A percentile compares a stretch with the other conserved stretches of the same genome.
Evolutionary conservation across 1,140 invertebrate species (phyloP).

Genomic region (Zaprionus gabonicus): DNA sequence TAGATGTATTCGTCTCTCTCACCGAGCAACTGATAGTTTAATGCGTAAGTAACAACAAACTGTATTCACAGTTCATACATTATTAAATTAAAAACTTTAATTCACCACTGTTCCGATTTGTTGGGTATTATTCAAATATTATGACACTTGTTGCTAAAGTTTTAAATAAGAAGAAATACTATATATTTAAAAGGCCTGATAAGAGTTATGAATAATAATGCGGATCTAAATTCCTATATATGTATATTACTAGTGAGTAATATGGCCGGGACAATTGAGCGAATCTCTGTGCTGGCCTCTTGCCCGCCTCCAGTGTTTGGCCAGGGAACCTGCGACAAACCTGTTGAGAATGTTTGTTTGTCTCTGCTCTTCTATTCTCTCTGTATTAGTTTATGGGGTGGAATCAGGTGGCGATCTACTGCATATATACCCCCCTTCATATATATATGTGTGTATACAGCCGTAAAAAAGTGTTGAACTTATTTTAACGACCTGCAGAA

Average conservation of each 20-base stretch:
- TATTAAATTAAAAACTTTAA: background rate
- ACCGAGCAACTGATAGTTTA: constrained; percentile 15
- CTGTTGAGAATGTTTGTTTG: constrained; percentile 44
- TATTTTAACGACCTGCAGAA: constrained; percentile 31
- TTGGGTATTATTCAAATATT: constrained; percentile 10
- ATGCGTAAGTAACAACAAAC: constrained; percentile 36
- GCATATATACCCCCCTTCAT: background rate
- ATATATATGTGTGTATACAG: background rate
- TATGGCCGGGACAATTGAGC: constrained; percentile 30
- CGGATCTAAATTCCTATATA: constrained; percentile 30
- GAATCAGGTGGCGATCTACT: constrained; percentile 28
- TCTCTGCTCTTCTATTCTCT: constrained; percentile 20
- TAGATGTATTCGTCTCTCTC: constrained; percentile 30
- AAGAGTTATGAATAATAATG: constrained; percentile 53
- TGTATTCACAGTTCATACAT: background rate
- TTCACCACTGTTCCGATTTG: constrained; percentile 1
- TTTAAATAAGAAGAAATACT: constrained; percentile 4
- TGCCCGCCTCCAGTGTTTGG: constrained; percentile 26
- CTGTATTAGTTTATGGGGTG: background rate
- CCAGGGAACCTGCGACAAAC: constrained; percentile 43
- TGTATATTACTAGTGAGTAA: constrained; percentile 31
- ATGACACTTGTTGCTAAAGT: constrained; percentile 30
- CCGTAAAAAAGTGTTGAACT: constrained; percentile 22
- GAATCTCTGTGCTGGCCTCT: constrained; percentile 18
- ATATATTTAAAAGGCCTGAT: constrained; percentile 20